Conservation (phyloP, 2,113 vertebrate species). For the Ptilonorhynchus violaceus region DNA sequence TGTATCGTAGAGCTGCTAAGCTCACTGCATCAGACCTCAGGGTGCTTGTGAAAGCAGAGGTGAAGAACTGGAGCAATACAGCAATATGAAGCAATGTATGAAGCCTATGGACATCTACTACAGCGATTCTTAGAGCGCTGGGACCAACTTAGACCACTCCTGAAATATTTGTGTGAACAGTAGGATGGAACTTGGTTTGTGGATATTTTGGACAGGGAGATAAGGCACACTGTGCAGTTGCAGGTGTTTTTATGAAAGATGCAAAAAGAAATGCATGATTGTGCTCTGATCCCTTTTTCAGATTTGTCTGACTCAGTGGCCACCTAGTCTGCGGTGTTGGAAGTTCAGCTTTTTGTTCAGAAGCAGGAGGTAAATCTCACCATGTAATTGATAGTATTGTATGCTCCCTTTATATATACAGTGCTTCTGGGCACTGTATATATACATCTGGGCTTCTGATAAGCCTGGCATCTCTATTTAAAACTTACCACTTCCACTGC, state of each 20-base stretch:
- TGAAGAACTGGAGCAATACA: not conserved
- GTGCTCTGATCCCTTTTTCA: not conserved
- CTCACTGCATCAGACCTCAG: not conserved
- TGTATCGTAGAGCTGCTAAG: not conserved
- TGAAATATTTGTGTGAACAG: not conserved
- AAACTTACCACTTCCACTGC: not conserved
- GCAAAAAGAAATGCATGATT: not conserved
- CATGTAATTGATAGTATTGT: not conserved
- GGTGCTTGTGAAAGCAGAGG: not conserved
- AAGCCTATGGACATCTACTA: not conserved
- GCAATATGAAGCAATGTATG: rapidly evolving
- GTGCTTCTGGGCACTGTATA: too few species aligned
- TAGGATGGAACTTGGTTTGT: not conserved
- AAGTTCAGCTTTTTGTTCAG: not conserved
- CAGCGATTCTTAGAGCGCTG: not conserved
- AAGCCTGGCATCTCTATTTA: not conserved
- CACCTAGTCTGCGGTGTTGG: not conserved
- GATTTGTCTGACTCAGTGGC: not conserved
- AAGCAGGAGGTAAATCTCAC: not conserved
- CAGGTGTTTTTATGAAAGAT: not conserved
- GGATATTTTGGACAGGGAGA: not conserved
- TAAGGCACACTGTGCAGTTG: not conserved
- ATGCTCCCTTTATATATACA: not conserved
- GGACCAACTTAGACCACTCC: not conserved
- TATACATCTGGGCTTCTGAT: not conserved